Conservation (phyloP, 2,797 vertebrate genomes). For the Rhinella marina region DNA sequence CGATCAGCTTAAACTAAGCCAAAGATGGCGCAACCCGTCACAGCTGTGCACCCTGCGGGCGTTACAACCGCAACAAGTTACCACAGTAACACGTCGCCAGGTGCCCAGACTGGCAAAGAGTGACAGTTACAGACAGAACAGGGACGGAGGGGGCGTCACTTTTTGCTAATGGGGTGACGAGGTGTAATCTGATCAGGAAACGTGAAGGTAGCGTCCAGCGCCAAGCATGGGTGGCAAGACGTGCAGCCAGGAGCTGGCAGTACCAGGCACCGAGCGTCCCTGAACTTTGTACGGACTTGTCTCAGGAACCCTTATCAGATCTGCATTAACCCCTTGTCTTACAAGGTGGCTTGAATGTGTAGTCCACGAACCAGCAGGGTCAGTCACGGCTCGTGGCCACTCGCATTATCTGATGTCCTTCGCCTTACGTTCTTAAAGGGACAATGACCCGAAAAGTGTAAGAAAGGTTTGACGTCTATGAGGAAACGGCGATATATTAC, state of each 20-base stretch:
- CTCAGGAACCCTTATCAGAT: slow-evolving; percentile 29
- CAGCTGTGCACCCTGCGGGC: neutral
- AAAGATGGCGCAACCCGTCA: neutral
- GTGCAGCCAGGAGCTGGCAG: neutral
- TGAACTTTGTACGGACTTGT: slow-evolving; percentile 47
- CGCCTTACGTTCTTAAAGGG: neutral
- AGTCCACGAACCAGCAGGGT: neutral
- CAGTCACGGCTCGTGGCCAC: neutral
- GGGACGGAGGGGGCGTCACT: neutral
- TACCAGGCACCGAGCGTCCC: slow-evolving; percentile 28
- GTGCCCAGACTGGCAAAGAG: neutral
- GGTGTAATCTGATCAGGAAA: neutral
- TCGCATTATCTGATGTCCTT: neutral
- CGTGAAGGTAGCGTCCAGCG: neutral
- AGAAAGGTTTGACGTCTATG: neutral
- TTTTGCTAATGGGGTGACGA: neutral
- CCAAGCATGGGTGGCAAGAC: no score
- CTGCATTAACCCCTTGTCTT: neutral
- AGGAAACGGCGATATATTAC: no score
- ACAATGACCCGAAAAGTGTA: neutral
- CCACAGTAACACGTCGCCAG: neutral
- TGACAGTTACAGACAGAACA: neutral
- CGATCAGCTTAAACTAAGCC: neutral
- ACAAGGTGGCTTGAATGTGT: neutral
- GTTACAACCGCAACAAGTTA: neutral